Evolutionary conservation across 2,113 vertebrate species (phyloP).

Genomic region (Gymnocephalus cernua): DNA sequence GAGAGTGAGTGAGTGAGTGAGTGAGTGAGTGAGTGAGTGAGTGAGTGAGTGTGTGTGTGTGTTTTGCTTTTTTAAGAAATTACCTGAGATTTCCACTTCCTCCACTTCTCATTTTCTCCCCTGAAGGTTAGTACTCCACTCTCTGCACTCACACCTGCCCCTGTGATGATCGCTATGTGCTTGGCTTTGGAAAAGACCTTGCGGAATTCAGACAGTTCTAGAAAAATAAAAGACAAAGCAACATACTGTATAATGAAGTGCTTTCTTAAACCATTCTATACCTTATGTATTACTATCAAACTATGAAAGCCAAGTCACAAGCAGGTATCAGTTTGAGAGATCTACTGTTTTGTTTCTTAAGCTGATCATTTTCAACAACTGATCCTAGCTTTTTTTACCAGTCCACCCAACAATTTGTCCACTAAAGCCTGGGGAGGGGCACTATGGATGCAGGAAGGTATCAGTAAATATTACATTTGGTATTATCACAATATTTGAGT

Average conservation of each 20-base stretch:
- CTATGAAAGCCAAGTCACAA: neutral
- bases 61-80: neutral
- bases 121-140: constrained; percentile 94
- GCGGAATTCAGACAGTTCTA: constrained; percentile 93
- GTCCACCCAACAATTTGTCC: neutral
- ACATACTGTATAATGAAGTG: too few relatives aligned
- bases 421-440: neutral
- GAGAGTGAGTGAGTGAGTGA: neutral
- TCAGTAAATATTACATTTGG: neutral
- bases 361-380: neutral
- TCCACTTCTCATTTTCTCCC: constrained; percentile 92
- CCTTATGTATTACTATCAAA: neutral
- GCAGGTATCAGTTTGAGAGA: neutral
- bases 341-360: neutral
- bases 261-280: neutral
- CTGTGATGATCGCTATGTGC: constrained; percentile 93
- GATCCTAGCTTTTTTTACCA: neutral
- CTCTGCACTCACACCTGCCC: constrained; percentile 93
- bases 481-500: neutral
- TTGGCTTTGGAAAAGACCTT: constrained; percentile 91
- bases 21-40: neutral
- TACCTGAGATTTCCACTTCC: constrained; percentile 96
- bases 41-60: neutral
- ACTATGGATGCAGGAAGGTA: neutral
- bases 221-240: constrained; percentile 13